These are phyloP conservation scores for Tenthredo amoena DNA, from an alignment of 2,888 invertebrate genomes.

Conservation along the genomic window DNA sequence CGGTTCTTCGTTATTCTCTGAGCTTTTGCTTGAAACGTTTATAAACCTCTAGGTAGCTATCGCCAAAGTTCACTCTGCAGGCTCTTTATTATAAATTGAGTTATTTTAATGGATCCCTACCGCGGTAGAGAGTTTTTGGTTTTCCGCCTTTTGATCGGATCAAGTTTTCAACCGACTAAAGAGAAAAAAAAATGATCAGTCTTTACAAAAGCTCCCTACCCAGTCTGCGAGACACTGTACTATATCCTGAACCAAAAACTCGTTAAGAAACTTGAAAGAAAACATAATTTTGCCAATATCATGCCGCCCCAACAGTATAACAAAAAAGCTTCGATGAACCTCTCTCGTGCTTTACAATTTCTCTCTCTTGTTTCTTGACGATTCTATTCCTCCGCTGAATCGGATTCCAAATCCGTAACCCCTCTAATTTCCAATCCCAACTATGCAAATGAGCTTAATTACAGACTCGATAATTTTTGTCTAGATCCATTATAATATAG, in stretches of 20 bases:
- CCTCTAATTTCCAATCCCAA: neutral
- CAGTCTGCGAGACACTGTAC: neutral
- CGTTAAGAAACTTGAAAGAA: slow-evolving; percentile 27
- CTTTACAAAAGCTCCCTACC: neutral
- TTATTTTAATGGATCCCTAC: slow-evolving; percentile 45
- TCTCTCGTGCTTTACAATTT: neutral
- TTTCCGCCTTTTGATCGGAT: slow-evolving; percentile 33
- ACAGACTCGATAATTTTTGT: neutral
- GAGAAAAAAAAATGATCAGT: neutral
- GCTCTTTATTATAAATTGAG: slow-evolving; percentile 25
- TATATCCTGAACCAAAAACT: slow-evolving; percentile 1
- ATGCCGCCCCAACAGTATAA: neutral
- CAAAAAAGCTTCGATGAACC: neutral
- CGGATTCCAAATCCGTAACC: neutral
- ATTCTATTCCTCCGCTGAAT: neutral
- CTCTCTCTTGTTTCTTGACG: neutral
- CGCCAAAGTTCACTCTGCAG: neutral
- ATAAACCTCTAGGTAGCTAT: slow-evolving; percentile 1
- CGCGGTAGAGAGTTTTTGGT: neutral
- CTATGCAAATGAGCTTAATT: neutral
- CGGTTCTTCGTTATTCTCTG: slow-evolving; percentile 3
- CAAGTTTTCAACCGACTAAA: slow-evolving; percentile 1
- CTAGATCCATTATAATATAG: neutral
- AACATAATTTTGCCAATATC: neutral
- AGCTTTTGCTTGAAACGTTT: slow-evolving; percentile 11